Evolutionary conservation across 2,113 vertebrate genomes (phyloP).

Genomic region (Desmodus rotundus): DNA sequence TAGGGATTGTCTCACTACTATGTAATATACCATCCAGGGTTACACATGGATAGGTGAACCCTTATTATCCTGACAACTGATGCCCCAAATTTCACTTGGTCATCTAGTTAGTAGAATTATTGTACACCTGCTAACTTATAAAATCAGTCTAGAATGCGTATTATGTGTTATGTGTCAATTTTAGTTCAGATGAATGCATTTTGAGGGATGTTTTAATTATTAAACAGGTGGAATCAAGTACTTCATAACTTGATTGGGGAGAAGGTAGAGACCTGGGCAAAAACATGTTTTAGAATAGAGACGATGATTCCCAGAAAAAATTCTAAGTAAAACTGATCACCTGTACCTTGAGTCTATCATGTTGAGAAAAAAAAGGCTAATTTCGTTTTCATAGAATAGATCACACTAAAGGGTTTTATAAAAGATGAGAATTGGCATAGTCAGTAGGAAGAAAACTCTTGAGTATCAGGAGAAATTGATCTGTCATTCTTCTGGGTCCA

Average conservation of each 20-base stretch:
- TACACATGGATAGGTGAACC: background rate
- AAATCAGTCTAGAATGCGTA: background rate
- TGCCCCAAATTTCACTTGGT: background rate
- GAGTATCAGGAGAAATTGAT: background rate
- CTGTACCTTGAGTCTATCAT: background rate
- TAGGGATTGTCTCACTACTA: background rate
- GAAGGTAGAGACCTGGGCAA: background rate
- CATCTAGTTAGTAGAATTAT: background rate
- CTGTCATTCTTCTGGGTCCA: background rate
- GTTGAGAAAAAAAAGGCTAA: background rate
- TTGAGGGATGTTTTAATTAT: background rate
- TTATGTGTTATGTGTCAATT: background rate
- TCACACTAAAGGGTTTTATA: background rate
- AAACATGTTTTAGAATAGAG: background rate
- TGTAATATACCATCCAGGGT: background rate
- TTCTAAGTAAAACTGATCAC: background rate
- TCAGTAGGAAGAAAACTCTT: background rate
- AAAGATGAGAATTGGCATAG: background rate
- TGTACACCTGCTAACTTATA: background rate
- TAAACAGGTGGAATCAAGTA: background rate
- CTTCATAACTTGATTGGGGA: background rate
- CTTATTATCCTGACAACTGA: background rate
- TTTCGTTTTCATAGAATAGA: background rate
- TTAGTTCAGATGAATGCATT: background rate
- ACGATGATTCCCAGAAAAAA: background rate